Evolutionary conservation across 2,797 vertebrate species (phyloP).

Genomic region (Cottoperca gobio): DNA sequence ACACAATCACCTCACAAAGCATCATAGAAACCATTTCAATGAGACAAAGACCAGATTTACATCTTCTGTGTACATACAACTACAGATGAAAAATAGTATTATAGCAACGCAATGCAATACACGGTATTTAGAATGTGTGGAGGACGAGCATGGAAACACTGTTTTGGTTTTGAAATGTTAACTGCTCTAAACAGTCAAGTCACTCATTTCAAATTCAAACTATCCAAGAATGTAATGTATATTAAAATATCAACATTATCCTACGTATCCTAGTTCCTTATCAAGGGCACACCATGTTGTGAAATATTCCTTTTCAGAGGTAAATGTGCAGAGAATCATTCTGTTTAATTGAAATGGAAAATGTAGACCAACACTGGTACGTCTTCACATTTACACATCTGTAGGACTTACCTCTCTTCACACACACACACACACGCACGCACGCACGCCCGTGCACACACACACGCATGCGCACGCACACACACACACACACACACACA

Average conservation of each 20-base stretch:
- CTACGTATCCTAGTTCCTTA: background rate
- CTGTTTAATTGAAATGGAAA: constrained; percentile 24
- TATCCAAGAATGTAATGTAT: constrained; percentile 14
- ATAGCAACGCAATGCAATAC: background rate
- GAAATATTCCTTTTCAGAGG: constrained; percentile 2
- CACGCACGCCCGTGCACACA: constrained; percentile 1
- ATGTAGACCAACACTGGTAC: constrained; percentile 5
- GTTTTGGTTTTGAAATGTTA: background rate
- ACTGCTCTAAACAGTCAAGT: no score
- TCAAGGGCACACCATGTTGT: background rate
- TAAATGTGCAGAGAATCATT: background rate
- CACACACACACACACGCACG: constrained; percentile 6
- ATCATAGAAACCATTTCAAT: background rate
- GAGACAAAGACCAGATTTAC: background rate
- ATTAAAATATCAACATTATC: background rate
- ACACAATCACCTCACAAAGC: background rate
- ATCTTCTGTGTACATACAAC: no score
- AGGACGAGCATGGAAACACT: no score
- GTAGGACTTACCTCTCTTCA: constrained; percentile 35
- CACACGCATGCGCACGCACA: constrained; percentile 2
- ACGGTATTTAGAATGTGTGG: background rate
- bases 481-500: no score
- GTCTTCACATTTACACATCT: constrained; percentile 64
- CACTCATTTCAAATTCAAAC: background rate
- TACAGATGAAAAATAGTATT: background rate